Percentiles rank a stretch among this genome's conserved stretches.
Evolutionary conservation across 1,140 invertebrate genomes (phyloP).

Genomic region (Coelopa frigida): DNA sequence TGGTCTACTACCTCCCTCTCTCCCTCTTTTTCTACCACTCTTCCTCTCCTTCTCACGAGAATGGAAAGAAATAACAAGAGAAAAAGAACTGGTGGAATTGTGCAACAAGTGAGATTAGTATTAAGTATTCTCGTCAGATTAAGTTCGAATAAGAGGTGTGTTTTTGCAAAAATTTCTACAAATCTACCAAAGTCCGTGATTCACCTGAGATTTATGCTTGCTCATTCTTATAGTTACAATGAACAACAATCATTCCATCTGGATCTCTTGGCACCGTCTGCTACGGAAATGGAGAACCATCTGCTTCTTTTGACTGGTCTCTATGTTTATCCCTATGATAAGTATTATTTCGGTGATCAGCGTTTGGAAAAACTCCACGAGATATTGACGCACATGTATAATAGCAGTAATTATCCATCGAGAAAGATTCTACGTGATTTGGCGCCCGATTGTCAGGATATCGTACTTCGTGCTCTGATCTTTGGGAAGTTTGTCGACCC

Average conservation of each 20-base stretch:
- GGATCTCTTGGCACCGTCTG: slow-evolving; percentile 13
- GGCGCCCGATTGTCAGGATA: slow-evolving; percentile 31
- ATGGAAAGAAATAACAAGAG: too few relatives aligned
- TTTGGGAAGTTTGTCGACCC: slow-evolving; percentile 28
- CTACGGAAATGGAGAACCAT: slow-evolving; percentile 23
- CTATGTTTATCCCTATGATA: slow-evolving; percentile 25
- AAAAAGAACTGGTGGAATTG: too few relatives aligned
- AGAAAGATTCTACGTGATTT: slow-evolving; percentile 28
- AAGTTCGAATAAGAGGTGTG: too few relatives aligned
- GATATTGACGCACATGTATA: slow-evolving; percentile 27
- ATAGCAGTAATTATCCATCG: slow-evolving; percentile 26
- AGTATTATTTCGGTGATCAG: slow-evolving; percentile 14
- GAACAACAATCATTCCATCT: slow-evolving; percentile 7
- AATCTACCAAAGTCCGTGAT: too few relatives aligned
- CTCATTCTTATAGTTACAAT: slow-evolving; percentile 4
- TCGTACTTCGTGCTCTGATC: slow-evolving; percentile 29
- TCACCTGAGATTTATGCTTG: too few relatives aligned
- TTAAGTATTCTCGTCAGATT: too few relatives aligned
- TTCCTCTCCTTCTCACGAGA: too few relatives aligned
- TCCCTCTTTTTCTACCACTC: too few relatives aligned
- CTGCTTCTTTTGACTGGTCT: slow-evolving; percentile 28
- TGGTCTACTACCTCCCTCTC: too few relatives aligned
- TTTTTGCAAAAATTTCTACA: too few relatives aligned
- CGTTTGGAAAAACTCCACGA: slow-evolving; percentile 25
- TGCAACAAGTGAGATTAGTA: too few relatives aligned